A percentile compares a stretch with the other conserved stretches of the same genome.
phyloP scores from a whole-genome alignment of 2,113 vertebrate species.

The Tinamus guttatus region DNA sequence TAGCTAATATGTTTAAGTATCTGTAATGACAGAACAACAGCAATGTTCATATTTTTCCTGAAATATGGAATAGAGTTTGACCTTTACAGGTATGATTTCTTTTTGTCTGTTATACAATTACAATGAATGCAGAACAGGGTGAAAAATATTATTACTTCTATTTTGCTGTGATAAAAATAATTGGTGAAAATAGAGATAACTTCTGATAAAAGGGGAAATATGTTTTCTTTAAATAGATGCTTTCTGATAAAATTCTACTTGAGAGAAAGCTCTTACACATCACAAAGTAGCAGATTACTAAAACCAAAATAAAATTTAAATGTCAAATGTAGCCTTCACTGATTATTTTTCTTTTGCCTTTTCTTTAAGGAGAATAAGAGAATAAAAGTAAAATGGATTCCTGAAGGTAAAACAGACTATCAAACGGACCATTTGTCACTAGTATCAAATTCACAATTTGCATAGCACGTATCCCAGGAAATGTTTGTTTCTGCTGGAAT shows the following conservation, averaged over 20 bases:
- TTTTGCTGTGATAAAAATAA: constrained; percentile 3
- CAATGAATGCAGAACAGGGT: not conserved
- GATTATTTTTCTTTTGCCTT: not conserved
- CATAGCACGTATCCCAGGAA: not conserved
- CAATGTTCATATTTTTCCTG: not conserved
- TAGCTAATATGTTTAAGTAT: not conserved
- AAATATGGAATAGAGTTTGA: not conserved
- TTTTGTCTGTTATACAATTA: not conserved
- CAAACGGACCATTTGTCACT: not conserved
- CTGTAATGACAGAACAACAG: not conserved
- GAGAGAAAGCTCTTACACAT: not conserved
- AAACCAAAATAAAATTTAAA: not conserved
- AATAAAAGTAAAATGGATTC: not conserved
- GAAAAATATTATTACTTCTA: not conserved
- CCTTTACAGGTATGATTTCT: not conserved
- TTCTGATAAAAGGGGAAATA: not conserved
- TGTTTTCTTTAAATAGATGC: not conserved
- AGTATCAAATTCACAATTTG: not conserved
- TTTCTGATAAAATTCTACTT: not conserved
- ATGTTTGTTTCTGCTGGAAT: constrained; percentile 6
- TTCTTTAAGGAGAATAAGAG: not conserved
- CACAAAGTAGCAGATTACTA: not conserved
- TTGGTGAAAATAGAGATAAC: not conserved
- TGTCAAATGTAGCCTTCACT: not conserved
- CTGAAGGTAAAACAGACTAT: not conserved